Evolutionary conservation across 2,113 vertebrate genomes (phyloP).

Genomic region (Cardinalis cardinalis): DNA sequence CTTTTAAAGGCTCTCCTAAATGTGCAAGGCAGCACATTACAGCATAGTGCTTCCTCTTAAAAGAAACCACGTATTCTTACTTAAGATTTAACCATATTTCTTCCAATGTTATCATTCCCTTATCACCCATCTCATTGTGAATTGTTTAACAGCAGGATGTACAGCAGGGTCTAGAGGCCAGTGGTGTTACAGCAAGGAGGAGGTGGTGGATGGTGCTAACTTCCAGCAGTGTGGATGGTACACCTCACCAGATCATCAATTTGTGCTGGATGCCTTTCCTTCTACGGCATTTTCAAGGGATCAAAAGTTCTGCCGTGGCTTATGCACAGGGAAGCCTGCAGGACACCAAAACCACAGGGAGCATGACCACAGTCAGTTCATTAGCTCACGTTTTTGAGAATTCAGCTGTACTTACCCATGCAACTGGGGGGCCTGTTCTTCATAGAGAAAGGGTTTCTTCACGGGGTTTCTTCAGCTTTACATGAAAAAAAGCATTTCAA

Average conservation of each 20-base stretch:
- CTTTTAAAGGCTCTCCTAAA: neutral
- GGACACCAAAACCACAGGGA: conserved; percentile 14
- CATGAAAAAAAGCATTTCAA: neutral
- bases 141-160: neutral
- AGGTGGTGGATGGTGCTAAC: neutral
- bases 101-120: neutral
- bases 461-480: neutral
- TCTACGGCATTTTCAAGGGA: conserved; percentile 26
- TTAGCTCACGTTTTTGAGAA: neutral
- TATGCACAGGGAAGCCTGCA: conserved; percentile 28
- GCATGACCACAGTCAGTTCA: neutral
- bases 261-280: conserved; percentile 20
- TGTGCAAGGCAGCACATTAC: accelerated
- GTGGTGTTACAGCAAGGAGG: neutral
- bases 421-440: neutral
- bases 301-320: conserved; percentile 60
- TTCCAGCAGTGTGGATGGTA: neutral
- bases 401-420: neutral
- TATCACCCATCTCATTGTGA: neutral
- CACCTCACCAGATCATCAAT: neutral
- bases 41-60: neutral
- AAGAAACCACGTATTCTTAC: neutral
- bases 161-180: neutral
- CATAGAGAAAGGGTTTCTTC: neutral
- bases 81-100: neutral